These are phyloP conservation scores for Hydrophis major DNA, from an alignment of 2,797 vertebrate species.

Conservation along the genomic window DNA sequence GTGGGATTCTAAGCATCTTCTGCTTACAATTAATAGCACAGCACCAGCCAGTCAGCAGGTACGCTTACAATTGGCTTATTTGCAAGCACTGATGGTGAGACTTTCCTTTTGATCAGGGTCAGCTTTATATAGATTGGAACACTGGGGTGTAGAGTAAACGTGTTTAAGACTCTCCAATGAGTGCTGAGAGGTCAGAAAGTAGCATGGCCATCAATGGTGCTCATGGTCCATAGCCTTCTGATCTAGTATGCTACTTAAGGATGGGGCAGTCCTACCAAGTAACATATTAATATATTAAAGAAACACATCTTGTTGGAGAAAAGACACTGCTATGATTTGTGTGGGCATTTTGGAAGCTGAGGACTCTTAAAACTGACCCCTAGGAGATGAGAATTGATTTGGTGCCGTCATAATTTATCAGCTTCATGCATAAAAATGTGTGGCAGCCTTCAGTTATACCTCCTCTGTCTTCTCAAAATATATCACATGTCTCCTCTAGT, in stretches of 20 bases:
- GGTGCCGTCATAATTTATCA: neutral
- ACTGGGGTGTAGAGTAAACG: neutral
- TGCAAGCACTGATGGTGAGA: neutral
- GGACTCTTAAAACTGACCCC: neutral
- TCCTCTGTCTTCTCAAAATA: conserved; percentile 8
- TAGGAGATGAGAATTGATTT: neutral
- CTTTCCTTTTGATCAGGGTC: neutral
- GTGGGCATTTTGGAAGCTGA: neutral
- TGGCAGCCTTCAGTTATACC: neutral
- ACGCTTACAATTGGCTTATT: neutral
- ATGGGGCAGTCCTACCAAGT: neutral
- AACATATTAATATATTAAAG: neutral
- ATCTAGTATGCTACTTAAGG: neutral
- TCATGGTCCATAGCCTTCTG: neutral
- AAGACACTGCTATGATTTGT: neutral
- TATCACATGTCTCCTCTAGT: conserved; percentile 7
- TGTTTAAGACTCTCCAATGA: neutral
- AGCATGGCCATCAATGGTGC: neutral
- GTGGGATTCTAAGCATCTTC: neutral
- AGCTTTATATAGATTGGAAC: neutral
- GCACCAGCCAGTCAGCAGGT: no score
- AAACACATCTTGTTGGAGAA: neutral
- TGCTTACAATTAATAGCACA: neutral
- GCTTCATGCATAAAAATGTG: conserved; percentile 11
- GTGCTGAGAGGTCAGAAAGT: neutral